Evolutionary conservation across 1,140 invertebrate genomes (phyloP).

Genomic region (Diachasma alloeum): DNA sequence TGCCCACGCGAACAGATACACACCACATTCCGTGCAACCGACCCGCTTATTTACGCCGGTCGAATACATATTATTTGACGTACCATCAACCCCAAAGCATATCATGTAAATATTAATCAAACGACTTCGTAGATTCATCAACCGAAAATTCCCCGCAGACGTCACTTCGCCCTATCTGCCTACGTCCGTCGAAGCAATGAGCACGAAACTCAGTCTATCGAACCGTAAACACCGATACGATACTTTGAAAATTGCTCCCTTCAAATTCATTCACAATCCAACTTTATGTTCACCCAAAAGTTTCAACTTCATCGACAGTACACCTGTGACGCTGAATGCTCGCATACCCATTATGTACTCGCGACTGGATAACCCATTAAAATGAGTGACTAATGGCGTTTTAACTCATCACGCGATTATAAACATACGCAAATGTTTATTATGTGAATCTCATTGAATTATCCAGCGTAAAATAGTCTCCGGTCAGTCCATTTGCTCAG

Average conservation of each 20-base stretch:
- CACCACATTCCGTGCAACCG: background rate
- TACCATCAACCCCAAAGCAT: background rate
- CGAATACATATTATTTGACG: background rate
- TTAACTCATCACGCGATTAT: background rate
- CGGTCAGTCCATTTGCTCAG: background rate
- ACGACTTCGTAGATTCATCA: background rate
- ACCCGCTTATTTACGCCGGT: background rate
- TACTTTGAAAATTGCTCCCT: background rate
- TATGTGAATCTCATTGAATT: too few relatives aligned
- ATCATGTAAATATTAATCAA: background rate
- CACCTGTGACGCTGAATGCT: background rate
- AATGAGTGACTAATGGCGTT: background rate
- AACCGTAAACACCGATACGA: background rate
- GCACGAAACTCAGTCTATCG: background rate
- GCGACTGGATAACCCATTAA: background rate
- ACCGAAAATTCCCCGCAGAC: background rate
- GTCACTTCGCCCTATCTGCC: background rate
- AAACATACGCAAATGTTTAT: too few relatives aligned
- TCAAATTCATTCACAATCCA: background rate
- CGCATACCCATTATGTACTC: background rate
- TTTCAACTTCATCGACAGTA: background rate
- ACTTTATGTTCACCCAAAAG: background rate
- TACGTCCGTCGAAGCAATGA: background rate
- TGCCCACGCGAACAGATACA: background rate
- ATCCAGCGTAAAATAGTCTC: background rate